phyloP scores from a whole-genome alignment of 2,797 vertebrate genomes.

The Orestias chungarensis region DNA sequence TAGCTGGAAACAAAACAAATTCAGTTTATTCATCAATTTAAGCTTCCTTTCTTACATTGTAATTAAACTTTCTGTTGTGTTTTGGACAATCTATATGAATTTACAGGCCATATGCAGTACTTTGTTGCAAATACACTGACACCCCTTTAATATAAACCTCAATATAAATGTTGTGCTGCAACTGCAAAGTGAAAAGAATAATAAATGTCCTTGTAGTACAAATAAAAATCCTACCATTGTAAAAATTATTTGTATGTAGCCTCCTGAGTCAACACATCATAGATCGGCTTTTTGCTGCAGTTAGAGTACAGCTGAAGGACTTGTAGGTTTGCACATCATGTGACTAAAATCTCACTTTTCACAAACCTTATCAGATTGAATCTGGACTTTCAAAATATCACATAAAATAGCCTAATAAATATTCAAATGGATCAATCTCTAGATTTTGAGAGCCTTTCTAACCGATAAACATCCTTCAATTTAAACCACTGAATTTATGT shows the following conservation, averaged over 20 bases:
- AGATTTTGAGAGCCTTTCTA: background rate
- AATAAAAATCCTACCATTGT: background rate
- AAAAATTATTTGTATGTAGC: background rate
- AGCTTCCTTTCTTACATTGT: background rate
- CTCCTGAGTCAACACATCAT: background rate
- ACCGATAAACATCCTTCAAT: background rate
- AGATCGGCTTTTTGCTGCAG: background rate
- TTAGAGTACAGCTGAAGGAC: background rate
- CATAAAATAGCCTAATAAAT: background rate
- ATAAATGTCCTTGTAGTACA: background rate
- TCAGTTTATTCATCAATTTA: conserved; percentile 2
- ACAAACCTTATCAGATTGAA: background rate
- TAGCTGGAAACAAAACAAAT: background rate
- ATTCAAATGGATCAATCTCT: background rate
- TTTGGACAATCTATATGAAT: background rate
- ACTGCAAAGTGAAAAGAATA: background rate
- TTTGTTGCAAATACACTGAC: background rate
- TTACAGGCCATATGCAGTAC: background rate
- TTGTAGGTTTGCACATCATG: background rate
- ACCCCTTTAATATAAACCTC: background rate
- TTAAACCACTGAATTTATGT: background rate
- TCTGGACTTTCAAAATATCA: background rate
- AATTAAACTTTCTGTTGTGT: background rate
- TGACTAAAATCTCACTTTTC: background rate
- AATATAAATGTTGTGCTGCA: background rate